Percentiles rank a stretch among this genome's conserved stretches.
These are phyloP conservation scores for Drosophila pseudoobscura DNA, from an alignment of 1,140 invertebrate species.

Conservation along the genomic window DNA sequence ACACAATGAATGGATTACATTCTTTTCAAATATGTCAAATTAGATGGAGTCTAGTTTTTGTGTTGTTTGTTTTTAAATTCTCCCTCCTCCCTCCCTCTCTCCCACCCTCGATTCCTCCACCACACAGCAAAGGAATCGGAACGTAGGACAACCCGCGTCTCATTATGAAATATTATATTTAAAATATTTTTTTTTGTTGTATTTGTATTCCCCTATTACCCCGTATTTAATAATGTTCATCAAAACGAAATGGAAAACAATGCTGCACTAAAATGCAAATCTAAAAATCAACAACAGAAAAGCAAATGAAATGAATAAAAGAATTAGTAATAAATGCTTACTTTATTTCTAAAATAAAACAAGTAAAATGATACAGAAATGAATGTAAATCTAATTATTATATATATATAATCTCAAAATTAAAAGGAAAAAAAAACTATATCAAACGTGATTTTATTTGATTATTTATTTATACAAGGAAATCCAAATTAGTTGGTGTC, in stretches of 20 bases:
- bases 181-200: slow-evolving; percentile 78
- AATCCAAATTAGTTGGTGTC: no score
- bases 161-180: slow-evolving; percentile 62
- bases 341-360: slow-evolving; percentile 82
- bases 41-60: slow-evolving; percentile 18
- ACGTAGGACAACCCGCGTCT: slow-evolving; percentile 19
- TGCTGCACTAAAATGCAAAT: slow-evolving; percentile 69
- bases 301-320: slow-evolving; percentile 46
- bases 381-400: slow-evolving; percentile 81
- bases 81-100: slow-evolving; percentile 6
- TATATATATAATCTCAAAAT: slow-evolving; percentile 80
- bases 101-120: slow-evolving; percentile 2
- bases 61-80: slow-evolving; percentile 41
- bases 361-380: slow-evolving; percentile 79
- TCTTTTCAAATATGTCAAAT: slow-evolving; percentile 20
- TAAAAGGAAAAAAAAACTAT: slow-evolving; percentile 59
- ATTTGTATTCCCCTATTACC: slow-evolving; percentile 26
- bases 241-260: slow-evolving; percentile 59
- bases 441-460: neutral
- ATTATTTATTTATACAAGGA: no score
- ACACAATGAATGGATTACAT: slow-evolving; percentile 14
- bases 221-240: slow-evolving; percentile 72
- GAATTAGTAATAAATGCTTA: slow-evolving; percentile 81
- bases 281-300: slow-evolving; percentile 36
- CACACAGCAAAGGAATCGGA: slow-evolving; percentile 11